phyloP scores from a whole-genome alignment of 2,113 vertebrate genomes.

The Oxyruncus cristatus region DNA sequence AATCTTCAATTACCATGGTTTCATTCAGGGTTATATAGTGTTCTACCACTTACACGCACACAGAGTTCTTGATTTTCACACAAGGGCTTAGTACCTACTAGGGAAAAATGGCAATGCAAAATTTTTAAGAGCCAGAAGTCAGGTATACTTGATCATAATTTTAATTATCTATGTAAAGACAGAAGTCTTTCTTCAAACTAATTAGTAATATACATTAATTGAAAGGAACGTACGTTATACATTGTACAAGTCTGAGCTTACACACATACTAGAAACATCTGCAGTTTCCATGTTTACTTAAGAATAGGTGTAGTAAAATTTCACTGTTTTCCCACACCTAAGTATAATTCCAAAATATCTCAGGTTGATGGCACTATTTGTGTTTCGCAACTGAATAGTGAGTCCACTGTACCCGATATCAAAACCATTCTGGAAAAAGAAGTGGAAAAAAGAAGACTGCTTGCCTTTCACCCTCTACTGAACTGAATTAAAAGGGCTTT shows the following conservation, averaged over 20 bases:
- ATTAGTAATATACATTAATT: neutral
- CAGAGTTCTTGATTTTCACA: neutral
- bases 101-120: neutral
- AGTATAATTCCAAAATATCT: neutral
- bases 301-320: neutral
- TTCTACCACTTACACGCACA: no score
- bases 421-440: neutral
- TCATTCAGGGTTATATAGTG: neutral
- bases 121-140: neutral
- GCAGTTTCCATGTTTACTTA: neutral
- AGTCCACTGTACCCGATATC: neutral
- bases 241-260: neutral
- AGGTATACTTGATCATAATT: neutral
- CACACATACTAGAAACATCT: neutral
- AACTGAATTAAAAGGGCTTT: neutral
- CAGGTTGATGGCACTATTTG: neutral
- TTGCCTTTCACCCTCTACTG: neutral
- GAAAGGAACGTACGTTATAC: neutral
- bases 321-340: neutral
- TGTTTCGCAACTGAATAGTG: neutral
- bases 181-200: neutral
- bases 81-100: neutral
- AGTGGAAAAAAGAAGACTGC: neutral
- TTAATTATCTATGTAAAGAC: neutral
- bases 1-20: neutral